These are phyloP conservation scores for Carcinoscorpius rotundicauda DNA, from an alignment of 1,140 invertebrate genomes.

Conservation along the genomic window DNA sequence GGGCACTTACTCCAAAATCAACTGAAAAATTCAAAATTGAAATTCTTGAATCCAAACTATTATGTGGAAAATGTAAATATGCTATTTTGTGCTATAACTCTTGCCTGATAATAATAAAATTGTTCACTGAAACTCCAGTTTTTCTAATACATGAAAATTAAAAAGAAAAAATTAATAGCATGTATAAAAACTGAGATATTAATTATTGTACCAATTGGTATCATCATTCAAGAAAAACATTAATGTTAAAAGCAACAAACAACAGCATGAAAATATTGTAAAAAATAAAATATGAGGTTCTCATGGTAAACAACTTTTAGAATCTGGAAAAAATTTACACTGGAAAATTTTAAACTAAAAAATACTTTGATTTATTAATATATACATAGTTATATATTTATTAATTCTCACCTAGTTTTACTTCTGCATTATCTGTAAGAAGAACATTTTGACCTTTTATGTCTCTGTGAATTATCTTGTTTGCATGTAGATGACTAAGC, in stretches of 20 bases:
- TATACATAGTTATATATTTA: not conserved
- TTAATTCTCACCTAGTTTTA: constrained; percentile 69
- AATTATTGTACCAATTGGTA: no score
- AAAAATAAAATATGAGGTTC: not conserved
- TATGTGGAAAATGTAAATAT: no score
- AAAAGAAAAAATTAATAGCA: not conserved
- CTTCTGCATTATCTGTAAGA: constrained; percentile 97
- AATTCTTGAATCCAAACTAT: no score
- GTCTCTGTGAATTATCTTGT: constrained; percentile 99
- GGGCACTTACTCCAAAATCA: constrained; percentile 99
- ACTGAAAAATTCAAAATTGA: constrained; percentile 45
- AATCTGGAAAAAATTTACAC: constrained; percentile 1
- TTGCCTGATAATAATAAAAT: constrained; percentile 12
- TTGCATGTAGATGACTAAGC: constrained; percentile 92
- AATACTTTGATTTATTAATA: not conserved
- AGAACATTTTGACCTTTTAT: constrained; percentile 99
- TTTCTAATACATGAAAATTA: not conserved
- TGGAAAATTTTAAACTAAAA: not conserved
- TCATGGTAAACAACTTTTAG: not conserved
- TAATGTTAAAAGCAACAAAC: not conserved
- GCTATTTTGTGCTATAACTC: no score
- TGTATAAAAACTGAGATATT: no score
- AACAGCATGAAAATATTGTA: not conserved
- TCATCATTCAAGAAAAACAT: not conserved
- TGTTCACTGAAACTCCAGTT: not conserved